Conservation (phyloP, 2,888 invertebrate genomes). For the Anarsia innoxiella region DNA sequence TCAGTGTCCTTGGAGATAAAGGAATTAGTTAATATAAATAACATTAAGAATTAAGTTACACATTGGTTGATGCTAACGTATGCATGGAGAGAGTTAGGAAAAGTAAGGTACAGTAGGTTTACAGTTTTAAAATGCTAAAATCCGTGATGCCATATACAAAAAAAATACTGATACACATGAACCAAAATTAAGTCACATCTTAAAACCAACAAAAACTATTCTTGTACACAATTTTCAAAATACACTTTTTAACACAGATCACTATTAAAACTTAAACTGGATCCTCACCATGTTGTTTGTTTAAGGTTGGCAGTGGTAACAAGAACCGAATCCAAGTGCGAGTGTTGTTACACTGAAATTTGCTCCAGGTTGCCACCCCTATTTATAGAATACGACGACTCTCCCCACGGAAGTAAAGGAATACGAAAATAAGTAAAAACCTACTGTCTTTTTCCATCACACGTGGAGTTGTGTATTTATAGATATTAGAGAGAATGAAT, state of each 20-base stretch:
- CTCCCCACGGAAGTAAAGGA: conserved; percentile 41
- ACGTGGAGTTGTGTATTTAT: conserved; percentile 33
- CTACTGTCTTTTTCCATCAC: conserved; percentile 48
- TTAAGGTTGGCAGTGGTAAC: conserved; percentile 59
- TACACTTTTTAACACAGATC: no score
- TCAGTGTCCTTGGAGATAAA: conserved; percentile 61
- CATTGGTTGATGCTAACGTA: no score
- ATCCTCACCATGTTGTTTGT: conserved; percentile 62
- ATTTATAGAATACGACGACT: conserved; percentile 64
- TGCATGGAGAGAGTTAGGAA: no score
- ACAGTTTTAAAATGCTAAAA: no score
- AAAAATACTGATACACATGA: no score
- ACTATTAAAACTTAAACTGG: conserved; percentile 1
- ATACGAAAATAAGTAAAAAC: conserved; percentile 72
- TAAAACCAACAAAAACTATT: no score
- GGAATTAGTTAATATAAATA: no score
- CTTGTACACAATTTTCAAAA: no score
- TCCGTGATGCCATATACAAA: no score
- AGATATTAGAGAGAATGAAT: conserved; percentile 13
- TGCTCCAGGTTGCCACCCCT: conserved; percentile 58
- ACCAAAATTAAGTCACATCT: no score
- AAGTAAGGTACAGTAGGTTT: no score
- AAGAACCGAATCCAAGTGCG: conserved; percentile 73
- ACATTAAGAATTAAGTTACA: no score
- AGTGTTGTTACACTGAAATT: conserved; percentile 72